A percentile compares a stretch with the other conserved stretches of the same genome.
These are phyloP conservation scores for Pissodes strobi DNA, from an alignment of 1,140 invertebrate species.

Conservation along the genomic window DNA sequence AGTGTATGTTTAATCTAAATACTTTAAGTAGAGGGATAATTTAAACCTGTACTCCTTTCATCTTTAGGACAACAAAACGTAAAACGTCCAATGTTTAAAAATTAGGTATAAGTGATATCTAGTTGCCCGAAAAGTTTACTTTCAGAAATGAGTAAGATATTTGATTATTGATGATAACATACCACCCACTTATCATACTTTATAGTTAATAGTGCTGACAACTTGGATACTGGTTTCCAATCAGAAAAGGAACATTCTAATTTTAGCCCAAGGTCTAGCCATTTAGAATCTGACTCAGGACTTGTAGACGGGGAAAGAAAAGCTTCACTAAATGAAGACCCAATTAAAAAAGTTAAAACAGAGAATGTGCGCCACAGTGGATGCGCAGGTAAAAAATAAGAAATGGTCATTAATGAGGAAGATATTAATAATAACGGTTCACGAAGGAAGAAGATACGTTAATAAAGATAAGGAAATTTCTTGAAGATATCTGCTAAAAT, in stretches of 20 bases:
- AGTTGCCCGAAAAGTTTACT: no score
- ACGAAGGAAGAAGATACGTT: constrained; percentile 56
- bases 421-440: constrained; percentile 44
- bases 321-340: constrained; percentile 57
- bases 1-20: no score
- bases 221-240: not conserved
- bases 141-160: no score
- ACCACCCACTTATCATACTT: no score
- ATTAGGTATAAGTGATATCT: no score
- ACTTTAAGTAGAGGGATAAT: no score
- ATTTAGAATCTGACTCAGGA: not conserved
- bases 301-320: constrained; percentile 25
- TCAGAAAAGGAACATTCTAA: constrained; percentile 7
- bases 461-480: no score
- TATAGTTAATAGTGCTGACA: not conserved
- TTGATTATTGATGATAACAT: no score
- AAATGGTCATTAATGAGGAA: constrained; percentile 53
- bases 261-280: not conserved
- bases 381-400: constrained; percentile 57
- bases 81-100: no score
- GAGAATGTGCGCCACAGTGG: constrained; percentile 57
- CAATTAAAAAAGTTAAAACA: constrained; percentile 57
- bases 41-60: no score
- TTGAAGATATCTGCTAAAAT: no score
- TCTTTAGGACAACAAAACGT: no score